These are phyloP conservation scores for Metacarcinus magister DNA, from an alignment of 2,888 invertebrate genomes.

Conservation along the genomic window DNA sequence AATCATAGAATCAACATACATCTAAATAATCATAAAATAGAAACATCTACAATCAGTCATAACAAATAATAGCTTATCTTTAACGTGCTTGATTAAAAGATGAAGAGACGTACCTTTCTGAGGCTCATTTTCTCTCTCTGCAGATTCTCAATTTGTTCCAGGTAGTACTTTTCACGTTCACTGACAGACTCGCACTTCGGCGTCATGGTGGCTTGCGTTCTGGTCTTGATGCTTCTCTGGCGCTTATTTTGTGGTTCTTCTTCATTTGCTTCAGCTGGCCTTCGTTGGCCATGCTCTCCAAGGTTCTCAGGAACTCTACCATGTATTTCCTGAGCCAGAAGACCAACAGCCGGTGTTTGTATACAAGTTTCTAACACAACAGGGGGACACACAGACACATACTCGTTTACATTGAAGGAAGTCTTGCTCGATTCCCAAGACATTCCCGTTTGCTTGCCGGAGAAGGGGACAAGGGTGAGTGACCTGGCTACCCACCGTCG, in stretches of 20 bases:
- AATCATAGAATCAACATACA: not conserved
- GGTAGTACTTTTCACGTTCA: constrained; percentile 80
- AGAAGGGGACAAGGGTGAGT: constrained; percentile 69
- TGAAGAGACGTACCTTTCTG: constrained; percentile 73
- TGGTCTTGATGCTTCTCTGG: constrained; percentile 57
- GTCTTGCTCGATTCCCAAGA: constrained; percentile 26
- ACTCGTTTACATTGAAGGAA: not conserved
- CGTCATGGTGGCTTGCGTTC: constrained; percentile 79
- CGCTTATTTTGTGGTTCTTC: constrained; percentile 69
- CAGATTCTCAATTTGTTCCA: constrained; percentile 81
- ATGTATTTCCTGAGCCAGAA: not conserved
- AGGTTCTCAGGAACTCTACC: not conserved
- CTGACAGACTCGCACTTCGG: constrained; percentile 63
- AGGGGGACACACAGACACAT: constrained; percentile 67
- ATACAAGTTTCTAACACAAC: constrained; percentile 70
- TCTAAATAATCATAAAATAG: not conserved
- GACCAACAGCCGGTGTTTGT: constrained; percentile 55
- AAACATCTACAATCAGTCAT: not conserved
- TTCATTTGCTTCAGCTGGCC: constrained; percentile 48
- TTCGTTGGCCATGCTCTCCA: constrained; percentile 60
- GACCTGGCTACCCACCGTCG: constrained; percentile 60
- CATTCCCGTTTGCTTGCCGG: constrained; percentile 38
- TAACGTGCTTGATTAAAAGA: not conserved
- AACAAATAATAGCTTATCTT: not conserved
- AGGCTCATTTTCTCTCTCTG: constrained; percentile 81